Evolutionary conservation across 2,888 invertebrate species (phyloP), one percentile per base, ranked within the genome.

Genomic region (Dicycla oo): DNA sequence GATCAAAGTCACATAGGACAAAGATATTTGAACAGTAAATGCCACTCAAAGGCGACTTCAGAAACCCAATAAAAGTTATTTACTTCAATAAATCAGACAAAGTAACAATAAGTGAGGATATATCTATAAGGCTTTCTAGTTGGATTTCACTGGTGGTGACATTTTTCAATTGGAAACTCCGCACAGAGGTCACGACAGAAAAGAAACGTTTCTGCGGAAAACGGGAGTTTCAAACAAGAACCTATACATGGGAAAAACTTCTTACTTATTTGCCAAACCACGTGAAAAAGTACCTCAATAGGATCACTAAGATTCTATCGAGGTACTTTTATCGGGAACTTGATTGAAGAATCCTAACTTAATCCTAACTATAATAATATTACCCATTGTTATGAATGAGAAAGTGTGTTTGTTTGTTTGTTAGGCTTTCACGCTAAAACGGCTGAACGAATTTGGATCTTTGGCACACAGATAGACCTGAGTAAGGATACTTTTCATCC

Each of bases 141-240:
- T 63, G 54, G 60, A 75, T 75, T 69, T 74, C 57, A 62, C 77
- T 75, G 73, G 15, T 18, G 47, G 34, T 81, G 79, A 83, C 81
- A 75, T 73, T 74, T 85, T 81, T 58, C 84, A 73, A 75, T 76
- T 67, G 83, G 51, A 75, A 82, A 74, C 70, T 74, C 69, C 47
- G 60, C 61, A 78, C 62, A 60, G 58, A 73, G 20, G 23, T 43
- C 26, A 26, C 18, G 2, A 34, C n/a, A 62, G 53, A 66, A 76
- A 74, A 69, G 54, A 73, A 69, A 85, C 15, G 11, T 54, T 53
- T 70, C 8, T 53, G 49, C 10, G 15, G 54, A 34, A 56, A 74
- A 74, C 60, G 26, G 23, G 10, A 45, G 61, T 56, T 56, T 61
- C 30, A 30, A 66, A 60, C 34, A 56, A 63, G 58, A 51, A 56